Base-by-base conservation (phyloP, 2,888 invertebrate genomes). In the Brassicogethes aeneus region DNA sequence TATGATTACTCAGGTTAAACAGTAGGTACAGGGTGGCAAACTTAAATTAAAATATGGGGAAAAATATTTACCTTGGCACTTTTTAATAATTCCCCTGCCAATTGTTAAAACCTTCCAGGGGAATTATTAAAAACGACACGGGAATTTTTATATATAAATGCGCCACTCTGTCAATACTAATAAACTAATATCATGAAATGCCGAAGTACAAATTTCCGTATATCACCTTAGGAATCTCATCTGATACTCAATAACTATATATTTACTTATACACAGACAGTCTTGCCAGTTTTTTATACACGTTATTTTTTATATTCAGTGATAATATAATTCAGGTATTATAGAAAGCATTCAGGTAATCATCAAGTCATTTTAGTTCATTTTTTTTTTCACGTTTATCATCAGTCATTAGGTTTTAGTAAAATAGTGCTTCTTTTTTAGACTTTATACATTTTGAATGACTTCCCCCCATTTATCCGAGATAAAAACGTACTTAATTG, bases 181-280 rank as follows among this genome's bases (percentile, higher is more conserved):
- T 42, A 48, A 42, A 34, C 49, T 44, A 45, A 54, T 56, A 59
- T 59, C 57, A 57, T 54, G 39, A 45, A 47, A 17, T 43, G 54
- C 48, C 43, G 47, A 54, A 59, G 59, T 59, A 59, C 59, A 59
- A 59, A 59, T 53, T 53, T 41, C 54, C 50, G 51, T 53, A 53
- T 55, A 51, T 49, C 49, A 23, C 5, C 10, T 23, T 23, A 23
- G 5, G 10, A 23, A 23, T 23, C 23, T 23, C 23, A 23, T 23
- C 23, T 10, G 23, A 23, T 23, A 23, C 23, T 7, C 23, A 23
- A 23, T 23, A n/a, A n/a, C n/a, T 23, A 10, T 23, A 7, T 23
- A 23, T 23, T 23, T n/a, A n/a, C n/a, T n/a, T n/a, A n/a, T n/a
- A n/a, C n/a, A n/a, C n/a, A 23, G 5, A 23, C 23, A 23, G 23